phyloP scores from a whole-genome alignment of 2,888 invertebrate species.

The Temnothorax ravouxi region DNA sequence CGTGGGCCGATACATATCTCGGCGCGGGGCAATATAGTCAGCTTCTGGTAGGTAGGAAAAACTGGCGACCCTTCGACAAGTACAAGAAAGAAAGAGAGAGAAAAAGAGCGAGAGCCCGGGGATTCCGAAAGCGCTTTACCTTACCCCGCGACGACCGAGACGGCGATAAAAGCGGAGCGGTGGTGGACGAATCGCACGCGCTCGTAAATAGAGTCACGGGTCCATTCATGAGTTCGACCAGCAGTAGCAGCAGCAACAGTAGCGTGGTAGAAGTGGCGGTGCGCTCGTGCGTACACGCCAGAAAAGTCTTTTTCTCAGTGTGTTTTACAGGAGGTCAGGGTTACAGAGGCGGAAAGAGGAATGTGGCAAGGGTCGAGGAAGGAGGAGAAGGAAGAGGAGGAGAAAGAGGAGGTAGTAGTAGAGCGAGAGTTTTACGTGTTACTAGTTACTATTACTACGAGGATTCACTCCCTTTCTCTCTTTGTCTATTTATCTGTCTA shows the following conservation, averaged over 20 bases:
- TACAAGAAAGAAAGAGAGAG: not conserved
- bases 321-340: conserved; percentile 84
- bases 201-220: conserved; percentile 81
- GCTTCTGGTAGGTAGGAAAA: conserved; percentile 2
- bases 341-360: conserved; percentile 80
- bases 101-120: not conserved
- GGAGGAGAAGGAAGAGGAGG: conserved; percentile 25
- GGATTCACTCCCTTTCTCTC: not conserved
- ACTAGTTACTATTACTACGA: conserved; percentile 54
- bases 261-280: conserved; percentile 54
- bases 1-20: conserved; percentile 43
- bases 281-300: conserved; percentile 81
- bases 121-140: conserved; percentile 44
- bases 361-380: conserved; percentile 30
- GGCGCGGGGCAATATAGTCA: not conserved
- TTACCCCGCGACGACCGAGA: conserved; percentile 48
- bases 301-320: conserved; percentile 83
- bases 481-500: conserved; percentile 20
- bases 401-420: conserved; percentile 39
- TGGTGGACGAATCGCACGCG: conserved; percentile 71
- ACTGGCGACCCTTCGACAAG: conserved; percentile 21
- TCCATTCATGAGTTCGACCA: conserved; percentile 83
- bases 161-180: conserved; percentile 75
- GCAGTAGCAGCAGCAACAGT: conserved; percentile 50
- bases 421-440: conserved; percentile 71